These are phyloP conservation scores for Dolichopus griseipennis DNA, from an alignment of 2,888 invertebrate species.

Conservation along the genomic window DNA sequence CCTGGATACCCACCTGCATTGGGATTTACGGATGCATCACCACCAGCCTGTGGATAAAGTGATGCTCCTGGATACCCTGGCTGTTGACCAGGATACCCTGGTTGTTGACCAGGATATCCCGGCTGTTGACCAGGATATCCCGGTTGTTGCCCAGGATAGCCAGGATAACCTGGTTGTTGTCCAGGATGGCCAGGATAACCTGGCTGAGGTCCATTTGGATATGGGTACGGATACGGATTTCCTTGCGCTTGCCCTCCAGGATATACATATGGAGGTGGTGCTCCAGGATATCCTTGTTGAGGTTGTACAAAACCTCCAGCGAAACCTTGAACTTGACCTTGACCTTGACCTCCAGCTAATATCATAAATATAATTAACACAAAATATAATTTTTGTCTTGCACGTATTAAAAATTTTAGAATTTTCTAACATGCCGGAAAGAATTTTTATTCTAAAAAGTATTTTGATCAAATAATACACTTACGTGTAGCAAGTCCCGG, in stretches of 20 bases:
- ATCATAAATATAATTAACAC: not conserved
- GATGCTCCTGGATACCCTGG: slow-evolving; percentile 21
- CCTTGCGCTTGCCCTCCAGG: slow-evolving; percentile 23
- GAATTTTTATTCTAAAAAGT: not conserved
- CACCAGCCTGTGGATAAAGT: not conserved
- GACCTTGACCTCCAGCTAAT: slow-evolving; percentile 17
- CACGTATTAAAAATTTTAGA: not conserved
- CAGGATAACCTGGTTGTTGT: slow-evolving; percentile 15
- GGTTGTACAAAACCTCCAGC: slow-evolving; percentile 21
- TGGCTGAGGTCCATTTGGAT: slow-evolving; percentile 23
- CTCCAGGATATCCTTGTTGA: slow-evolving; percentile 22
- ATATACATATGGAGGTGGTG: slow-evolving; percentile 33
- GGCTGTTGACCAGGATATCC: slow-evolving; percentile 22
- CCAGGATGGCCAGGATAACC: slow-evolving; percentile 22
- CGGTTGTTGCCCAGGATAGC: slow-evolving; percentile 21
- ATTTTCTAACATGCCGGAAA: slow-evolving; percentile 14
- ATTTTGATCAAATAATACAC: slow-evolving; percentile 23
- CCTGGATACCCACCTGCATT: not conserved
- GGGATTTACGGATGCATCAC: not conserved
- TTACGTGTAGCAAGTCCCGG: slow-evolving; percentile 65
- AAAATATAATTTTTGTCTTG: not conserved
- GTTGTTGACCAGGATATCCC: slow-evolving; percentile 13
- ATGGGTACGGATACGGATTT: slow-evolving; percentile 18
- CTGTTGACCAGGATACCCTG: slow-evolving; percentile 11
- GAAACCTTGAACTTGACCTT: slow-evolving; percentile 27